Conservation (phyloP, 2,113 vertebrate genomes). For the Eurystomus gularis region DNA sequence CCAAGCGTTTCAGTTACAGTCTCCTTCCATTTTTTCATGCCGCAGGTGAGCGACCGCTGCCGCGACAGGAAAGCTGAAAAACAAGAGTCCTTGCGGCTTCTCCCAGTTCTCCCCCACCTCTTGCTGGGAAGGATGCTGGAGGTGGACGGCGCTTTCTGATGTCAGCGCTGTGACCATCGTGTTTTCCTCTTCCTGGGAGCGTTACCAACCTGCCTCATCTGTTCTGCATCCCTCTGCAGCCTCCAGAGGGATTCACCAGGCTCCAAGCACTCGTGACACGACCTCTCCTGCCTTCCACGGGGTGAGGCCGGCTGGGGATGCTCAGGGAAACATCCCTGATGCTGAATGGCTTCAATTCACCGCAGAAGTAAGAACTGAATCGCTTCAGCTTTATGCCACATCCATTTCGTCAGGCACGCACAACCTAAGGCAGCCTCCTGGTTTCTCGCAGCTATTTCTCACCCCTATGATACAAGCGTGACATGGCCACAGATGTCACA, state of each 20-base stretch:
- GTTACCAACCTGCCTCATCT: no score
- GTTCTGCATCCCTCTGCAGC: background rate
- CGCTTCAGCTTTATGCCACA: background rate
- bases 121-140: background rate
- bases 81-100: rapidly evolving
- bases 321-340: background rate
- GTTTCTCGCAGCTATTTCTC: background rate
- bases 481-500: background rate
- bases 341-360: background rate
- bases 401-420: background rate
- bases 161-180: rapidly evolving
- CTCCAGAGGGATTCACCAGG: background rate
- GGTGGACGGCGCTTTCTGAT: background rate
- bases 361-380: background rate
- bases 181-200: background rate
- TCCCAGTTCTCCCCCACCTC: background rate
- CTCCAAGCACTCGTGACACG: background rate
- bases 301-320: background rate
- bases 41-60: rapidly evolving
- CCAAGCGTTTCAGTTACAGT: background rate
- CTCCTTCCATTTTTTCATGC: background rate
- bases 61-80: background rate
- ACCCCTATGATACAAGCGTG: background rate
- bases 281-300: background rate
- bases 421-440: background rate